A percentile compares a stretch with the other conserved stretches of the same genome.
Evolutionary conservation across 2,888 invertebrate species (phyloP).

Genomic region (Tipula helvola): DNA sequence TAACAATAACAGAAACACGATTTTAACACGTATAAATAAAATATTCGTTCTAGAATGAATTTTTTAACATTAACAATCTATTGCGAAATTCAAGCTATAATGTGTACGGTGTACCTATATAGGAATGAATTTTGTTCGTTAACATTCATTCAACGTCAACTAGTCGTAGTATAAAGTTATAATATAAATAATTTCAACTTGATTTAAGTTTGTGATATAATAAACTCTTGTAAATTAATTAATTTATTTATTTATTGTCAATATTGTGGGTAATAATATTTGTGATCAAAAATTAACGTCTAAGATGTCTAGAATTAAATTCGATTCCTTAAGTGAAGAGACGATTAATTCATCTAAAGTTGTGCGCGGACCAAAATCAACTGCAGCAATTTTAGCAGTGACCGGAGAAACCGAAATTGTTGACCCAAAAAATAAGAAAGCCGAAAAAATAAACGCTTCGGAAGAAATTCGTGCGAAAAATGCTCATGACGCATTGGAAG

Average conservation of each 20-base stretch:
- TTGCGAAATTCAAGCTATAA: too few relatives aligned
- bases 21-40: too few relatives aligned
- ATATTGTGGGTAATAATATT: background rate
- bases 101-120: too few relatives aligned
- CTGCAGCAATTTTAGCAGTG: background rate
- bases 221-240: background rate
- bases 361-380: background rate
- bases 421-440: background rate
- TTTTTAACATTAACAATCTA: too few relatives aligned
- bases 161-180: background rate
- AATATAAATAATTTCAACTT: background rate
- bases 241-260: background rate
- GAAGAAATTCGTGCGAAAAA: background rate
- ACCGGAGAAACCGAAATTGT: background rate
- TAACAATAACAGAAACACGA: too few relatives aligned
- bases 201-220: background rate
- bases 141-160: background rate
- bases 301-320: background rate
- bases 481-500: conserved; percentile 28
- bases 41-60: too few relatives aligned
- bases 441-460: background rate
- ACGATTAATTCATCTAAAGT: background rate
- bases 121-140: too few relatives aligned
- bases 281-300: background rate
- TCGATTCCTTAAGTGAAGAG: background rate